Evolutionary conservation across 2,113 vertebrate genomes (phyloP).

Genomic region (Ptychochromis oligacanthus): DNA sequence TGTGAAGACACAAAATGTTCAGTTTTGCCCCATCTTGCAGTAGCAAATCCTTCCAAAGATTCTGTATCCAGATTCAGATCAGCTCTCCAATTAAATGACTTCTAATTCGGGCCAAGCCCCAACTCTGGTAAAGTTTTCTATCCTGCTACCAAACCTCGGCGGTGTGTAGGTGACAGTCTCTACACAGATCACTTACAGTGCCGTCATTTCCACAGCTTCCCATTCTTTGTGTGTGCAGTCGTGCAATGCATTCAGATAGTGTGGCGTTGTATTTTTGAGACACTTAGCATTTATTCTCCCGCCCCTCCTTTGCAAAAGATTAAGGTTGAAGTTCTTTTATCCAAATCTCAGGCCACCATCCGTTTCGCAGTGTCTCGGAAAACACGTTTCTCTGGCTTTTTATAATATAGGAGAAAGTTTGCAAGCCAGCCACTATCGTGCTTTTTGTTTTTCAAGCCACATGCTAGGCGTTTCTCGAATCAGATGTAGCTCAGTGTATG

Average conservation of each 20-base stretch:
- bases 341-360: not conserved
- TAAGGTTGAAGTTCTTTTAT: not conserved
- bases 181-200: no score
- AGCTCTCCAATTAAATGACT: no score
- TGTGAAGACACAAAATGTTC: not conserved
- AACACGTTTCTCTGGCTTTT: not conserved
- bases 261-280: not conserved
- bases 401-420: not conserved
- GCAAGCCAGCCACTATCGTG: not conserved
- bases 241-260: no score
- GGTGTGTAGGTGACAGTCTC: no score
- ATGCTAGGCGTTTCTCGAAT: not conserved
- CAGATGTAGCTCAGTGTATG: not conserved
- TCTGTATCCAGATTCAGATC: no score
- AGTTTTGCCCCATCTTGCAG: not conserved
- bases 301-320: not conserved
- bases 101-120: no score
- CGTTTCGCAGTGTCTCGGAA: not conserved
- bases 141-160: no score
- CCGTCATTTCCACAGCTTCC: no score
- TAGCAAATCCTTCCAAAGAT: no score
- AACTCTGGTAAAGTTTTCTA: no score
- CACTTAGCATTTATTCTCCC: not conserved
- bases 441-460: not conserved
- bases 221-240: no score